Conservation (phyloP, 2,888 invertebrate genomes). For the Ganaspis brasiliensis region DNA sequence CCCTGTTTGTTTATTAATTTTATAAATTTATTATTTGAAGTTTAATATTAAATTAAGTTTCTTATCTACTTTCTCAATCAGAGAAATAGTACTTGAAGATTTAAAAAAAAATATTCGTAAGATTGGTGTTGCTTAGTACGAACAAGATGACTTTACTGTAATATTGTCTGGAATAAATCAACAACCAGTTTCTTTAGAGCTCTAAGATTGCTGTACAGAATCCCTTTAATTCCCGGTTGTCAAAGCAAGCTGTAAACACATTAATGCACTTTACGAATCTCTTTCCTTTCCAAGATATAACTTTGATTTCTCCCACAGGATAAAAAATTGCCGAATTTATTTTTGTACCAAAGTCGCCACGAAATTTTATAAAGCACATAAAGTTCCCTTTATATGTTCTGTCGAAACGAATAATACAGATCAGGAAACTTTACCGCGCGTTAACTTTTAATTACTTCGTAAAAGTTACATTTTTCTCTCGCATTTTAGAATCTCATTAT, state of each 20-base stretch:
- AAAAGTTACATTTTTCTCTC: neutral
- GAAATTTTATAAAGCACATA: conserved; percentile 22
- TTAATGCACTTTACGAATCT: conserved; percentile 39
- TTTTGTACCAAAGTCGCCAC: conserved; percentile 4
- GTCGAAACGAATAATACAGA: neutral
- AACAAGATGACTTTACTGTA: conserved; percentile 24
- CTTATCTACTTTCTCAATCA: conserved; percentile 9
- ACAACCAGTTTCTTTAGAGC: conserved; percentile 30
- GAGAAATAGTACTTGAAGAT: conserved; percentile 18
- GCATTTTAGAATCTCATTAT: neutral
- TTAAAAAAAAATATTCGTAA: conserved; percentile 19
- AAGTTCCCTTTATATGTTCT: conserved; percentile 9
- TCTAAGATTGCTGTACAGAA: conserved; percentile 33
- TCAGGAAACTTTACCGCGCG: neutral
- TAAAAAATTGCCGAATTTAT: conserved; percentile 11
- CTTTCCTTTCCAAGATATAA: neutral
- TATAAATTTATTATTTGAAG: too few relatives aligned
- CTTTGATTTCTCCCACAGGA: neutral
- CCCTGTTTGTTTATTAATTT: too few relatives aligned
- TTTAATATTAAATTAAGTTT: neutral
- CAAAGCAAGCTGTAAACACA: conserved; percentile 38
- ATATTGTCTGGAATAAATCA: conserved; percentile 35
- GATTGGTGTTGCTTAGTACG: neutral
- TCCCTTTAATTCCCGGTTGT: conserved; percentile 29
- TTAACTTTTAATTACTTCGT: conserved; percentile 29